phyloP scores from a whole-genome alignment of 2,888 invertebrate species.

The Anthoptus insignis region DNA sequence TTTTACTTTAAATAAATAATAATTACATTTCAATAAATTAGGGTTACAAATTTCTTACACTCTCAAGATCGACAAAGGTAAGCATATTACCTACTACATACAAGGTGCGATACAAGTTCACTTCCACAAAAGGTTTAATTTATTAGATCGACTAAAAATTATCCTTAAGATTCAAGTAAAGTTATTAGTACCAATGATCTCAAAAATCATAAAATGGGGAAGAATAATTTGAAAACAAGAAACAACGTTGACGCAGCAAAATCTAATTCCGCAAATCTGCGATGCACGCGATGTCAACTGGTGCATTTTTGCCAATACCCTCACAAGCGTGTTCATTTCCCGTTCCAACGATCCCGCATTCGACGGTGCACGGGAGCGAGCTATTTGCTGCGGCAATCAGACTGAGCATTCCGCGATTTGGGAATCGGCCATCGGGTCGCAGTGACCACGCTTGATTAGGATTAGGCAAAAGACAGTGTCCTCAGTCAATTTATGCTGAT shows the following conservation, averaged over 20 bases:
- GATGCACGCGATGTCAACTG: background rate
- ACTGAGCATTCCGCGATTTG: background rate
- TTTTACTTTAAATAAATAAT: no score
- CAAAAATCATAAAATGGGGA: no score
- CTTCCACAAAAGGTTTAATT: no score
- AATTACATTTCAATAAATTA: no score
- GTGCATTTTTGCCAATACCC: slow-evolving; percentile 24
- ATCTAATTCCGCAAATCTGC: background rate
- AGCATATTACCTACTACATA: no score
- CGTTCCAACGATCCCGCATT: slow-evolving; percentile 21
- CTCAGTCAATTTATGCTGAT: background rate
- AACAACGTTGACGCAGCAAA: background rate
- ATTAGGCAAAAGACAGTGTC: background rate
- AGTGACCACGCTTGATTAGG: background rate
- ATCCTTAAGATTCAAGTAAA: no score
- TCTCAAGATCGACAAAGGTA: no score
- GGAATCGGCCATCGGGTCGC: background rate
- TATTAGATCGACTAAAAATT: no score
- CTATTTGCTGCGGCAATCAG: slow-evolving; percentile 12
- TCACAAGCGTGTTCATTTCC: slow-evolving; percentile 25
- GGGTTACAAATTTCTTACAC: no score
- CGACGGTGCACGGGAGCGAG: background rate
- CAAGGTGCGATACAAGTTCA: no score
- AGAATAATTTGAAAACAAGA: background rate
- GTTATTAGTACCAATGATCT: no score